Evolutionary conservation across 92 coral and sea anemone species (phyloP).

Genomic region (Porites rus): DNA sequence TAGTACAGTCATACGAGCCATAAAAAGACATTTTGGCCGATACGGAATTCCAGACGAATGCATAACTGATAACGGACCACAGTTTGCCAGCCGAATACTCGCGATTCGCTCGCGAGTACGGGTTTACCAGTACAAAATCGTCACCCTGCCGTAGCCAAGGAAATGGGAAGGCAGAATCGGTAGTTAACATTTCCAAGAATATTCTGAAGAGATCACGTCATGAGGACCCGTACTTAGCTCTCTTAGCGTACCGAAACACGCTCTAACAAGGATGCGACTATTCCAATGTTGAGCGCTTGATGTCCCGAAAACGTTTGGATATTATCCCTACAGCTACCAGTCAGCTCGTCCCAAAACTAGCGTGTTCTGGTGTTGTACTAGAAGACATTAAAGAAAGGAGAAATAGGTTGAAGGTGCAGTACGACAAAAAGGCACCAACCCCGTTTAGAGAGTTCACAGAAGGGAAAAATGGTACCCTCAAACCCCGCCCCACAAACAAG

Average conservation of each 20-base stretch:
- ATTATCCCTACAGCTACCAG: neutral
- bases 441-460: neutral
- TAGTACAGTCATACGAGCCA: neutral
- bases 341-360: neutral
- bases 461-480: constrained; percentile 11
- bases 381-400: constrained; percentile 27
- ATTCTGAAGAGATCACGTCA: neutral
- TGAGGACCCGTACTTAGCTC: too few species aligned
- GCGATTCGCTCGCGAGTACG: too few species aligned
- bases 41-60: neutral
- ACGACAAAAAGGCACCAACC: constrained; percentile 13
- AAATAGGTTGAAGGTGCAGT: neutral
- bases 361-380: constrained; percentile 1
- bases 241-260: too few species aligned
- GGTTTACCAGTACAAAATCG: too few species aligned
- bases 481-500: constrained; percentile 34
- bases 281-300: neutral
- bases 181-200: neutral
- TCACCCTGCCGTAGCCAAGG: too few species aligned
- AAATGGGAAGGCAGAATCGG: neutral
- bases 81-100: neutral
- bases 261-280: too few species aligned
- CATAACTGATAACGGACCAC: neutral
- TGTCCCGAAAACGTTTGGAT: constrained; percentile 46
- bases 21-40: too few species aligned